Percentiles rank a stretch among this genome's conserved stretches.
Conservation (phyloP, 2,797 vertebrate species). For the Apogon hyalosoma region DNA sequence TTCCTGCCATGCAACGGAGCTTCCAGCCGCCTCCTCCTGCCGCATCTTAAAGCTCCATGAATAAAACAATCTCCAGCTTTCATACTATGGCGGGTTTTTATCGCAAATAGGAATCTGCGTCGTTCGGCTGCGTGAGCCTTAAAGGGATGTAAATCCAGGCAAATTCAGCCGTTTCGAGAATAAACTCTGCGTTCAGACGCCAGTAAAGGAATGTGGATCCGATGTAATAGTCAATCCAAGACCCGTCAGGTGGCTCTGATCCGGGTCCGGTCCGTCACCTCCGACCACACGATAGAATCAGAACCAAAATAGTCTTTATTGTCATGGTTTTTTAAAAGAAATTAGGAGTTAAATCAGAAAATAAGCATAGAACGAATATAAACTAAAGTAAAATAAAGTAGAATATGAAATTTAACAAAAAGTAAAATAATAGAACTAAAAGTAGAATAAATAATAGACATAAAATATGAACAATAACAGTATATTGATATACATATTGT, state of each 20-base stretch:
- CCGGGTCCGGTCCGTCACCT: background rate
- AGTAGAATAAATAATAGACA: too few relatives aligned
- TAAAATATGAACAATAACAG: too few relatives aligned
- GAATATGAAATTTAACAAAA: too few relatives aligned
- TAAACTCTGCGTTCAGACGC: constrained; percentile 41
- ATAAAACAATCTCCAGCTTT: constrained; percentile 64
- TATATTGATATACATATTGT: too few relatives aligned
- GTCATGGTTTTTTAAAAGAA: background rate
- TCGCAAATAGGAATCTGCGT: constrained; percentile 33
- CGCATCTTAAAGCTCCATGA: constrained; percentile 51
- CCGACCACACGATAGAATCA: background rate
- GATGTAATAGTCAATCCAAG: constrained; percentile 12
- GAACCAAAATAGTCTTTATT: background rate
- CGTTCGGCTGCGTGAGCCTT: constrained; percentile 9
- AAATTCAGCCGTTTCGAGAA: constrained; percentile 1
- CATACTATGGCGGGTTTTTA: constrained; percentile 35
- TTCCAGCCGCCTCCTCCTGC: constrained; percentile 47
- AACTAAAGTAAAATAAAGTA: too few relatives aligned
- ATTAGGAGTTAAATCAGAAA: too few relatives aligned
- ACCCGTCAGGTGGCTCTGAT: background rate
- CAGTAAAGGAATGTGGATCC: constrained; percentile 9
- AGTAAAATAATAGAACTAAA: too few relatives aligned
- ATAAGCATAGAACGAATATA: too few relatives aligned
- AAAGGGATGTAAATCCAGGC: constrained; percentile 45
- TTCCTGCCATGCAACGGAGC: constrained; percentile 62